Percentiles rank a stretch among this genome's conserved stretches.
These are phyloP conservation scores for Lypha dubia DNA, from an alignment of 2,888 invertebrate species.

Conservation along the genomic window DNA sequence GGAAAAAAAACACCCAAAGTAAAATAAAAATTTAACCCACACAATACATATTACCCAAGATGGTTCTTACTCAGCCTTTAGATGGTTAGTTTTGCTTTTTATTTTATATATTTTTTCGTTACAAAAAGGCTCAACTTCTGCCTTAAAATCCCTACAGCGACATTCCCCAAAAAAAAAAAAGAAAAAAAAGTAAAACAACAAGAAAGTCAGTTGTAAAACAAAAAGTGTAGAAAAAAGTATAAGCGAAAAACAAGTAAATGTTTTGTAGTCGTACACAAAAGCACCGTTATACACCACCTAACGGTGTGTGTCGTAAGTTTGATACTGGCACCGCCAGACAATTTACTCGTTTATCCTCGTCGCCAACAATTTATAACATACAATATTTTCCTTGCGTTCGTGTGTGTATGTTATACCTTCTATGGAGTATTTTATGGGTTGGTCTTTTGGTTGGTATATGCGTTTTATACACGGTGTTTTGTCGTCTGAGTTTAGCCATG, in stretches of 20 bases:
- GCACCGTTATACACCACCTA: slow-evolving; percentile 78
- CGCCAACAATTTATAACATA: slow-evolving; percentile 49
- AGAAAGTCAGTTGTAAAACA: slow-evolving; percentile 42
- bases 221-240: slow-evolving; percentile 53
- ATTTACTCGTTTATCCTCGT: slow-evolving; percentile 66
- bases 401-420: slow-evolving; percentile 9
- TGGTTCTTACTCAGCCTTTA: slow-evolving; percentile 63
- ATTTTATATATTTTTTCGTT: slow-evolving; percentile 30
- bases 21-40: slow-evolving; percentile 50
- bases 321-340: slow-evolving; percentile 77
- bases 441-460: slow-evolving; percentile 62
- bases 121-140: slow-evolving; percentile 68
- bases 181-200: no score
- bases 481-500: slow-evolving; percentile 46
- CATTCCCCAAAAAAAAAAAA: slow-evolving; percentile 52
- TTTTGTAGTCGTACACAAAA: slow-evolving; percentile 75
- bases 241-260: slow-evolving; percentile 67
- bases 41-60: slow-evolving; percentile 56
- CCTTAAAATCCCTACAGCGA: slow-evolving; percentile 70
- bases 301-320: slow-evolving; percentile 81
- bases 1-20: slow-evolving; percentile 29
- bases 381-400: slow-evolving; percentile 7
- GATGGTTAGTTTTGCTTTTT: background rate
- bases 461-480: slow-evolving; percentile 27
- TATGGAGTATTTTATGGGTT: slow-evolving; percentile 60